Conservation (phyloP, 2,113 vertebrate genomes). For the Solea senegalensis region DNA sequence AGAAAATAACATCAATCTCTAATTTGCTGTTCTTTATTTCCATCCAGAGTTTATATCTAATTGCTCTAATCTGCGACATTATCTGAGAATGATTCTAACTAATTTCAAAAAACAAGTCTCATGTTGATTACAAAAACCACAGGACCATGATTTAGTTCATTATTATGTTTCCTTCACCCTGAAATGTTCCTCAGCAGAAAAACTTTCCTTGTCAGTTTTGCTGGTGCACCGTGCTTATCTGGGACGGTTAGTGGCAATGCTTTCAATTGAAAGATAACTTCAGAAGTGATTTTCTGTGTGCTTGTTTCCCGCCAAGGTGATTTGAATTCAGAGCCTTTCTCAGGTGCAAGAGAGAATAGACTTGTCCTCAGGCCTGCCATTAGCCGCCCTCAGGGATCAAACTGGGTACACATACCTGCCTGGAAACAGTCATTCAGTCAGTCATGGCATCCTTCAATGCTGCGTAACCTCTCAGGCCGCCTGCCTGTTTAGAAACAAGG, state of each 20-base stretch:
- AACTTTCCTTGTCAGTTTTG: neutral
- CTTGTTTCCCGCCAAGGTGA: neutral
- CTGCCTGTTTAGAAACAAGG: constrained; percentile 55
- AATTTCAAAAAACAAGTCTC: neutral
- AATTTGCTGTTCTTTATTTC: too few relatives aligned
- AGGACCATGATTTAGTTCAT: neutral
- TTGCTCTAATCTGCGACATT: too few relatives aligned
- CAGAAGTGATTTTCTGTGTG: constrained; percentile 3
- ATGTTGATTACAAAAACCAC: neutral
- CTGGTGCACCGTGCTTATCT: neutral
- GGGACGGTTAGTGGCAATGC: neutral
- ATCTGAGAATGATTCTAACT: neutral
- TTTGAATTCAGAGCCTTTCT: constrained; percentile 8
- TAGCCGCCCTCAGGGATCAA: constrained; percentile 21
- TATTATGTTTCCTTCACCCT: neutral
- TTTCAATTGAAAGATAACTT: neutral
- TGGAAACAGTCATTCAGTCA: constrained; percentile 51
- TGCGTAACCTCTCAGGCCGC: constrained; percentile 40
- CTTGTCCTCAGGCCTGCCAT: constrained; percentile 22
- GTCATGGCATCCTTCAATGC: constrained; percentile 45
- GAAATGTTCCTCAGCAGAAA: neutral
- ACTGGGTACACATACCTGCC: constrained; percentile 38
- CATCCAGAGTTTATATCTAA: too few relatives aligned
- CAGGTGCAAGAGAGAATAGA: constrained; percentile 6
- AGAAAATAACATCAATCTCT: too few relatives aligned